These are phyloP conservation scores for Cecropterus lyciades DNA, from an alignment of 1,140 invertebrate genomes.

Conservation along the genomic window DNA sequence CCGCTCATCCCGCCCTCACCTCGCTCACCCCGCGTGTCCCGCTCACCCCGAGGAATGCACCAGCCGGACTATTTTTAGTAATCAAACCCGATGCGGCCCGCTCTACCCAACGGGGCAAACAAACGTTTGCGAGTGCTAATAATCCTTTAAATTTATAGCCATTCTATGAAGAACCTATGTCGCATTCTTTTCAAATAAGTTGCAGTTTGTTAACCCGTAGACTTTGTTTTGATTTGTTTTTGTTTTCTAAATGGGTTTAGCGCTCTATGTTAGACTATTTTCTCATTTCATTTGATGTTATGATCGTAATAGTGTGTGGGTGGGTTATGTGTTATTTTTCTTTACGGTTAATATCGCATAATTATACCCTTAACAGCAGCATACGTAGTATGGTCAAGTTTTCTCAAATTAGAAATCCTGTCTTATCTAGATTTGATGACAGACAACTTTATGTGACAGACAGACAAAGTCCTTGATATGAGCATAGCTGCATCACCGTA, in stretches of 20 bases:
- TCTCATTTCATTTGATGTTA: too few relatives aligned
- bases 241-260: slow-evolving; percentile 2
- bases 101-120: slow-evolving; percentile 51
- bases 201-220: neutral
- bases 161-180: slow-evolving; percentile 11
- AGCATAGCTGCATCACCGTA: too few relatives aligned
- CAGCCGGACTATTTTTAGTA: slow-evolving; percentile 77
- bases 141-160: slow-evolving; percentile 45
- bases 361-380: too few relatives aligned
- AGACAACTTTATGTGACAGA: too few relatives aligned
- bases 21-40: slow-evolving; percentile 44
- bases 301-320: too few relatives aligned
- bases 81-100: slow-evolving; percentile 68
- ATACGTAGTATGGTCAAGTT: too few relatives aligned
- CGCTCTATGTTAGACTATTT: neutral
- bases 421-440: too few relatives aligned
- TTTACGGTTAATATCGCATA: too few relatives aligned
- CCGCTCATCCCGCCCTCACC: slow-evolving; percentile 37
- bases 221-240: neutral
- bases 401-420: too few relatives aligned
- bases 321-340: too few relatives aligned
- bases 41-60: slow-evolving; percentile 63
- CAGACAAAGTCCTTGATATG: too few relatives aligned
- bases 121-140: slow-evolving; percentile 57
- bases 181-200: slow-evolving; percentile 20